Base-by-base conservation (phyloP, 2,888 invertebrate genomes). In the Athripsodes cinereus region DNA sequence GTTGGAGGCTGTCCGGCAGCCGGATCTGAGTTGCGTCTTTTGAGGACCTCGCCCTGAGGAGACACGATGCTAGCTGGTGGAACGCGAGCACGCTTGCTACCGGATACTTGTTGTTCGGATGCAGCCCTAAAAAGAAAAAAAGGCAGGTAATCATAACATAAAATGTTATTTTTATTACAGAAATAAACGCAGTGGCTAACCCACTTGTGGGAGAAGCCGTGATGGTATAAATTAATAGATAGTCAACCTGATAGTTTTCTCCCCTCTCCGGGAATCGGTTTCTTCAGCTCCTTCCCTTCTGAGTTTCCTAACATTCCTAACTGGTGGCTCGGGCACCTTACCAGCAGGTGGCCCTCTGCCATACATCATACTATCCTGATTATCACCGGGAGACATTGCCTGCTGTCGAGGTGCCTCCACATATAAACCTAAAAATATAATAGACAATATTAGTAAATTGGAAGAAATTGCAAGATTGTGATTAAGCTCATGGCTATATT, bases 11-110 rank as follows among this genome's bases (percentile, higher is more conserved):
- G 69, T 69, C 81, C 81, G 1, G 83, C 81, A 1, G 84, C 82
- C 0, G 88, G 88, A 74, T 89, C 89, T 1, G 88, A 88, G 72
- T 89, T 90, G 61, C 89, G 75, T 20, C 90, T 77, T 31, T 84
- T 78, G 57, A 88, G 72, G 64, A 80, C 81, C 16, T 48, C 59
- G 2, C 58, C 58, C 5, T 49, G 26, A 26, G 60, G 47, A 16
- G 59, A 20, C 13, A 60, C 54, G 13, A 3, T 40, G 13, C 8
- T 40, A 19, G 51, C 53, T 18, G 62, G 58, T 20, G 53, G 49
- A n/a, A 54, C 59, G 20, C 58, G 55, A 2, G 50, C 22, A 50
- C 62, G 65, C 62, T 69, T 65, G 16, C 52, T 50, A 35, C 67
- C 69, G 10, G 67, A 57, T 10, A 26, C 26, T 52, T 70, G 65